These are phyloP conservation scores for Cantharis lateralis DNA, from an alignment of 2,888 invertebrate species.

Conservation along the genomic window DNA sequence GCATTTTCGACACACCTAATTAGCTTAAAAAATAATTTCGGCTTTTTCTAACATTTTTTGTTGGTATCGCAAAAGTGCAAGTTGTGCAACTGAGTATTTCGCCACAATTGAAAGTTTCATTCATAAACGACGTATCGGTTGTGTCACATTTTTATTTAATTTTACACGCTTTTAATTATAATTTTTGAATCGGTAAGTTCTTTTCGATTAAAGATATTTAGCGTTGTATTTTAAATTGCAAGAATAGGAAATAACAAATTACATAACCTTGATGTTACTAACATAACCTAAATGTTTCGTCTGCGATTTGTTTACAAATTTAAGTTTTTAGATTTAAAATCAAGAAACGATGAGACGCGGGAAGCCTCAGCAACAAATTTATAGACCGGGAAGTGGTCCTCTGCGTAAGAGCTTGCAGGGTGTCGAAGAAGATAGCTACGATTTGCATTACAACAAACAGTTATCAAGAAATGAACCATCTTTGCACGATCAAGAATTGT, in stretches of 20 bases:
- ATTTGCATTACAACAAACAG: slow-evolving; percentile 35
- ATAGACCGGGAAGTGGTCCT: slow-evolving; percentile 78
- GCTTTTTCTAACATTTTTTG: not conserved
- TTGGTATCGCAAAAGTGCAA: not conserved
- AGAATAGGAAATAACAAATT: slow-evolving; percentile 4
- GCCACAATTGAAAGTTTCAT: not conserved
- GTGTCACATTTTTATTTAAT: not conserved
- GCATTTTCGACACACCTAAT: not conserved
- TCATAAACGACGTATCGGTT: not conserved
- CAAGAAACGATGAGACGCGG: slow-evolving; percentile 58
- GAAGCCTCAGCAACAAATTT: slow-evolving; percentile 72
- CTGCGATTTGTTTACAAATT: not conserved
- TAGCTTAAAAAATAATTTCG: not conserved
- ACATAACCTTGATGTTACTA: slow-evolving; percentile 18
- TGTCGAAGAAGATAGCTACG: slow-evolving; percentile 62
- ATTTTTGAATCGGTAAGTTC: not conserved
- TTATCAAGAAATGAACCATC: slow-evolving; percentile 42
- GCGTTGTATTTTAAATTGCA: not conserved
- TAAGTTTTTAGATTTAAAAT: slow-evolving; percentile 12
- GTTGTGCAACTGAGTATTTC: not conserved
- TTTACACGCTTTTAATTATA: not conserved
- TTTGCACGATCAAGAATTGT: slow-evolving; percentile 41
- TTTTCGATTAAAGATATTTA: not conserved
- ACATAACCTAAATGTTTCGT: slow-evolving; percentile 21
- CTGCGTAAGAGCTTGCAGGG: slow-evolving; percentile 68